Conservation (phyloP, 2,113 vertebrate species). For the Camarhynchus parvulus region DNA sequence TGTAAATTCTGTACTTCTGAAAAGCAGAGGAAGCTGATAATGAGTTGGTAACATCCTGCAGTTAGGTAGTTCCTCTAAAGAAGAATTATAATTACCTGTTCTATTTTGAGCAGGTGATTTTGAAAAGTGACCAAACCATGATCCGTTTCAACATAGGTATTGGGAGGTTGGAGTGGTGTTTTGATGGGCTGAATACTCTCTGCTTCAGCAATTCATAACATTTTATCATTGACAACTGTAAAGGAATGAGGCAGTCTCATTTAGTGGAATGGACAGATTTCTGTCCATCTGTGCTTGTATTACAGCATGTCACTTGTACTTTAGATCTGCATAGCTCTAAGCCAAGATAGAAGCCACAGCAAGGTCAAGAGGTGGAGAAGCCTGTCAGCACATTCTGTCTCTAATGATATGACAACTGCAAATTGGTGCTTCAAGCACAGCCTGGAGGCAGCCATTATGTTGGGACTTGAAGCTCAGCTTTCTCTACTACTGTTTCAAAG, state of each 20-base stretch:
- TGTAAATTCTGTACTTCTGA: not conserved
- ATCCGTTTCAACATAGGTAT: slow-evolving; percentile 46
- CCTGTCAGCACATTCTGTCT: slow-evolving; percentile 75
- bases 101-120: slow-evolving; percentile 14
- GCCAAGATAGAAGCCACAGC: slow-evolving; percentile 70
- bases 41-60: not conserved
- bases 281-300: slow-evolving; percentile 84
- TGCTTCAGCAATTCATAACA: slow-evolving; percentile 78
- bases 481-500: slow-evolving; percentile 42
- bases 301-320: slow-evolving; percentile 79
- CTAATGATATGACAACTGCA: slow-evolving; percentile 72
- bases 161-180: slow-evolving; percentile 49
- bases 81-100: not conserved
- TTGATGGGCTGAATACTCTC: slow-evolving; percentile 76
- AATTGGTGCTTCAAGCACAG: slow-evolving; percentile 49
- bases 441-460: slow-evolving; percentile 66
- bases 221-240: slow-evolving; percentile 79
- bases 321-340: slow-evolving; percentile 76
- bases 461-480: slow-evolving; percentile 56
- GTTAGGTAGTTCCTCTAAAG: not conserved
- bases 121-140: slow-evolving; percentile 36
- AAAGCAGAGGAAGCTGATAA: not conserved
- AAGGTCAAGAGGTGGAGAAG: slow-evolving; percentile 79
- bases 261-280: slow-evolving; percentile 81
- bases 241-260: slow-evolving; percentile 74